A percentile compares a stretch with the other conserved stretches of the same genome.
phyloP scores from a whole-genome alignment of 2,113 vertebrate species.

The Myotis davidii region DNA sequence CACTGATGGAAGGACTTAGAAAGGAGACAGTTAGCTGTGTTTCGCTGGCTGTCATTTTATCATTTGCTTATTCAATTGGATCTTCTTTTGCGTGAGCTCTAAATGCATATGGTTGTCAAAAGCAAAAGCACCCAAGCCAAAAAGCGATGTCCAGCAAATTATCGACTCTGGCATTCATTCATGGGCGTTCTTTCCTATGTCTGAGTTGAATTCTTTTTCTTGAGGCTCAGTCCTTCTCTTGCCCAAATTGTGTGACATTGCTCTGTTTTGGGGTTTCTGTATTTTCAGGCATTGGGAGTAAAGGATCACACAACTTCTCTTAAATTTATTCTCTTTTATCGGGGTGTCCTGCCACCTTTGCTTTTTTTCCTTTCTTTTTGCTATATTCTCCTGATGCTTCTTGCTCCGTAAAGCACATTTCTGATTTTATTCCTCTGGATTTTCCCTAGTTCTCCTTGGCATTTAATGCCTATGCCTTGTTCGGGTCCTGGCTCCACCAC shows the following conservation, averaged over 20 bases:
- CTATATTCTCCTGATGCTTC: not conserved
- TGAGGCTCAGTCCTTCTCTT: not conserved
- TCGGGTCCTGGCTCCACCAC: not conserved
- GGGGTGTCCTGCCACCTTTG: not conserved
- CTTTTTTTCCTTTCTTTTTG: not conserved
- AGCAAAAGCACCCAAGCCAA: not conserved
- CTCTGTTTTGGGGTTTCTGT: not conserved
- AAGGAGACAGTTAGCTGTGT: not conserved
- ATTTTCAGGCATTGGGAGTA: not conserved
- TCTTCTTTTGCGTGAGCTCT: conserved; percentile 17
- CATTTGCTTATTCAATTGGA: not conserved
- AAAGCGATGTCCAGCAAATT: not conserved
- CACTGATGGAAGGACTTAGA: not conserved
- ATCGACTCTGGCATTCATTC: not conserved
- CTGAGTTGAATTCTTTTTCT: not conserved
- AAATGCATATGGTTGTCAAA: not conserved
- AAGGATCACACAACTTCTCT: not conserved
- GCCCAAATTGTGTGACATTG: too few species aligned
- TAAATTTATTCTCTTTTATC: not conserved
- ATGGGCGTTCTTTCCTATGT: not conserved
- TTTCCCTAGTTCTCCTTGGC: not conserved
- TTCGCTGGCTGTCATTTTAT: not conserved
- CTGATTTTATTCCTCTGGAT: not conserved
- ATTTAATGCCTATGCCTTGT: not conserved
- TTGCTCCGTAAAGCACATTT: not conserved